Evolutionary conservation across 2,113 vertebrate genomes (phyloP).

Genomic region (Trichomycterus rosablanca): DNA sequence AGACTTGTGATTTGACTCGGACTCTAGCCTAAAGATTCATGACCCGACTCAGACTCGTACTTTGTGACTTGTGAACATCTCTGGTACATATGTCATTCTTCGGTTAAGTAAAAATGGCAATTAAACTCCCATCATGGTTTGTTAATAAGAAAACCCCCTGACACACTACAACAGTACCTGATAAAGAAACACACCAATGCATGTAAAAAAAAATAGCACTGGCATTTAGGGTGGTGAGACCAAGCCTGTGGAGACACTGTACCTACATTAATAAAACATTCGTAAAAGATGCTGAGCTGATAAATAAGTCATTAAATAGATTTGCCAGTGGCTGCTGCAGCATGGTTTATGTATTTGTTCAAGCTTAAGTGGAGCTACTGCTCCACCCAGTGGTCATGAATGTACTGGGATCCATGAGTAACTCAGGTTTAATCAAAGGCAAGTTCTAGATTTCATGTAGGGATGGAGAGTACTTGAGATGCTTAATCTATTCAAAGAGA

Average conservation of each 20-base stretch:
- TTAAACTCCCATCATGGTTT: background rate
- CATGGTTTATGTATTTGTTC: background rate
- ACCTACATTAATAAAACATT: conserved; percentile 40
- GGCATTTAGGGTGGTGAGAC: conserved; percentile 21
- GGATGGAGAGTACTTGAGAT: background rate
- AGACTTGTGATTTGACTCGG: too few relatives aligned
- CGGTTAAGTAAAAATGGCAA: too few relatives aligned
- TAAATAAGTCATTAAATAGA: conserved; percentile 55
- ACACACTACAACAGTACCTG: conserved; percentile 1
- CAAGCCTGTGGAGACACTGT: conserved; percentile 23
- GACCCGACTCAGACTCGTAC: too few relatives aligned
- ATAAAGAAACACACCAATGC: conserved; percentile 16
- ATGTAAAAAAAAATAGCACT: conserved; percentile 16
- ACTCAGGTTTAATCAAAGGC: background rate
- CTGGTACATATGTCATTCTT: too few relatives aligned
- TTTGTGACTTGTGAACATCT: too few relatives aligned
- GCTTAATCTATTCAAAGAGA: background rate
- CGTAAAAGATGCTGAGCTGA: conserved; percentile 34
- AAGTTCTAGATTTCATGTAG: background rate
- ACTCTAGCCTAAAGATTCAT: too few relatives aligned
- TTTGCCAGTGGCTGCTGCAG: conserved; percentile 35
- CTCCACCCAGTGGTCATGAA: conserved; percentile 48
- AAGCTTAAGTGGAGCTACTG: conserved; percentile 52
- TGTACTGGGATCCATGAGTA: background rate
- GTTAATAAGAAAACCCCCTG: background rate